Base-by-base conservation (phyloP, 2,888 invertebrate genomes). In the Phalangium opilio region DNA sequence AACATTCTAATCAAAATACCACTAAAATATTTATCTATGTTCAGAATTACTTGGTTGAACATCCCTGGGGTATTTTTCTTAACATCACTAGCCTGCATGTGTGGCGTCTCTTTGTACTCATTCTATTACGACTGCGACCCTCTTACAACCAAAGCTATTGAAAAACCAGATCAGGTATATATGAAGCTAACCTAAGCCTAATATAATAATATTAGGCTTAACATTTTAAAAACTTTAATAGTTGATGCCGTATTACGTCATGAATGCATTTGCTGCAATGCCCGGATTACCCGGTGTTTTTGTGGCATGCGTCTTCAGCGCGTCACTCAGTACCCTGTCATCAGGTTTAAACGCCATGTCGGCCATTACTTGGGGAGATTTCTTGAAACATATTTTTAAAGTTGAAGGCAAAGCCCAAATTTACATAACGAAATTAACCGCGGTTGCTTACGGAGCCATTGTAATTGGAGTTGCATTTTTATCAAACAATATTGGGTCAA, bases 231-330 rank as follows among this genome's bases (percentile, higher is more conserved):
- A n/a, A n/a, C 4, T 27, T 27, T 27, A 27, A 27, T 7, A 27
- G 27, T 21, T 50, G 34, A 41, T 50, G 44, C 85, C 91, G 0
- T 84, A 83, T 63, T 91, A 84, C 64, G 84, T 91, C 1, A 82
- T 86, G 66, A 86, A 91, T 64, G 80, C 83, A 8, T 40, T 50
- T 15, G 47, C 87, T 61, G 73, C 79, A 61, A 64, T 87, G 39
- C 86, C 85, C 0, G 90, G 91, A 1, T 76, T 91, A 63, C 72
- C 90, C 45, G 91, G 91, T 7, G 70, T 91, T 50, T 90, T 91
- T 59, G 78, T 90, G 72, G 89, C 87, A 3, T 83, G 84, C 50
- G 70, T 93, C 12, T 90, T 91, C 66, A 90, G 90, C 68, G 86
- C 89, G 1, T 87, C 90, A 20, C 72, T 91, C 45, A 86, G 84